Evolutionary conservation across 1,140 invertebrate species (phyloP), one percentile per base, ranked within the genome.

Genomic region (Lysiphlebus fabarum): DNA sequence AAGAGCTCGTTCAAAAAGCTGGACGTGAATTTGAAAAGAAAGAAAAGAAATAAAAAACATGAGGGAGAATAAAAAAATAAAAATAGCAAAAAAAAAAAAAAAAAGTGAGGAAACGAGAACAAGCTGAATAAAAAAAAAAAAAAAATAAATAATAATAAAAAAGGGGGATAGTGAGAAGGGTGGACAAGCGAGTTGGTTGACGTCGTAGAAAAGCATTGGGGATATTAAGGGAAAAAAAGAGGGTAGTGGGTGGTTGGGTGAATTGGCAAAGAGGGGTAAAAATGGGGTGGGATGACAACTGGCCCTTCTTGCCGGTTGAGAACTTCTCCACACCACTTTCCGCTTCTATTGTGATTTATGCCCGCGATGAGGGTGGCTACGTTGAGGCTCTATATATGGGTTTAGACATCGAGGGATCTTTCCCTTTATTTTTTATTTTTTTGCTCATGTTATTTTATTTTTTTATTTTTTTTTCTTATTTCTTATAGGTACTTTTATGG

Each of bases 291-390:
- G 17, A 4, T 26, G 17, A 26, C 17, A 26, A 26, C 40, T 26
- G 10, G 36, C 44, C 68, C 67, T 69, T 1, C 17, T 26, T 26
- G 17, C 17, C 70, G 71, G 67, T 76, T 72, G 70, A 74, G 70
- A 77, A 78, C 61, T 77, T 76, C 74, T 72, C 67, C 70, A 71
- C 66, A 66, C 73, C 71, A 75, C 73, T 76, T 76, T 78, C 73
- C 72, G 66, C 72, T 70, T 76, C 73, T 76, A 78, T 78, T 78
- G 73, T 76, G 76, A 78, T 78, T 78, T 76, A 78, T 76, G 73
- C 70, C 67, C 67, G 67, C 70, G 69, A 73, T 78, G 74, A 76
- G 73, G 74, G 73, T 70, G 49, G 48, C 36, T 51, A 56, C 17
- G 53, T 26, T 38, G 34, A 51, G 45, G 11, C 11, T 61, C 53